Evolutionary conservation across 2,797 vertebrate genomes (phyloP).

Genomic region (Aplochiton taeniatus): DNA sequence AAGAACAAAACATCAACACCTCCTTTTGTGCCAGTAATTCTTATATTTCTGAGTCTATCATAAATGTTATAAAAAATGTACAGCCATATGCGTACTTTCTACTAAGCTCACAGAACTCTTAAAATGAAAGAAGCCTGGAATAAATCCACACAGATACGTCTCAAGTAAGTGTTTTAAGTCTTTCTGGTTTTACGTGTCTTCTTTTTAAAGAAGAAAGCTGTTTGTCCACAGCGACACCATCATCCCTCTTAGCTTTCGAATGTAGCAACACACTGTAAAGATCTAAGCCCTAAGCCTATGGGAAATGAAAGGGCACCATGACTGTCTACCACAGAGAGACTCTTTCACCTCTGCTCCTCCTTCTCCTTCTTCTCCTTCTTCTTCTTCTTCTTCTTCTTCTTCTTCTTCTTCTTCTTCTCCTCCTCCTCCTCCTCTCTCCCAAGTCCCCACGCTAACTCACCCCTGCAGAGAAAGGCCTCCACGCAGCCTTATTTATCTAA

Average conservation of each 20-base stretch:
- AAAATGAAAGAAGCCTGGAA: too few species aligned
- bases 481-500: constrained; percentile 74
- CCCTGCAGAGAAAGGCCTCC: constrained; percentile 70
- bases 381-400: too few species aligned
- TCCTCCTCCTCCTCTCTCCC: constrained; percentile 17
- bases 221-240: constrained; percentile 31
- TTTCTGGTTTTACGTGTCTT: constrained; percentile 1
- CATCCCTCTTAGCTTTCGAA: constrained; percentile 43
- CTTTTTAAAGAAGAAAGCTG: constrained; percentile 16
- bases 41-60: too few species aligned
- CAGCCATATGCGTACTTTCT: too few species aligned
- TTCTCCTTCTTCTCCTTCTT: too few species aligned
- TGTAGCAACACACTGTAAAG: constrained; percentile 45
- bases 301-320: constrained; percentile 62
- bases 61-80: too few species aligned
- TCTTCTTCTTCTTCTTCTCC: too few species aligned
- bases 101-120: too few species aligned
- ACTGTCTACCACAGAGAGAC: constrained; percentile 58
- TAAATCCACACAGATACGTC: too few species aligned
- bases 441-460: constrained; percentile 66
- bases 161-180: neutral
- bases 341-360: constrained; percentile 3
- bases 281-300: constrained; percentile 42
- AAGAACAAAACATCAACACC: too few species aligned
- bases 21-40: too few species aligned